A percentile compares a stretch with the other conserved stretches of the same genome.
Conservation (phyloP, 2,113 vertebrate genomes). For the Melospiza melodia region DNA sequence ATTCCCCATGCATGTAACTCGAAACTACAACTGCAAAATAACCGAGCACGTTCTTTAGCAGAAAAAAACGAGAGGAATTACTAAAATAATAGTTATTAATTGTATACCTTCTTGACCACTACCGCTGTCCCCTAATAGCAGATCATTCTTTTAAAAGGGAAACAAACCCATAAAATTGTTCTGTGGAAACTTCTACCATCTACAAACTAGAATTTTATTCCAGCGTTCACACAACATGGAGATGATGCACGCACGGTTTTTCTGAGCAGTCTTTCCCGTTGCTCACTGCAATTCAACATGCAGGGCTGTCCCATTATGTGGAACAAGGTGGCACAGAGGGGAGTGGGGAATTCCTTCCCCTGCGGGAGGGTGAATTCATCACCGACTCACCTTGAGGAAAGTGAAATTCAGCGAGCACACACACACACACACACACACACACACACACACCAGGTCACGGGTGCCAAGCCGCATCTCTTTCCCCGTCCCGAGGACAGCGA, state of each 20-base stretch:
- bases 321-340: neutral
- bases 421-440: too few relatives aligned
- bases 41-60: neutral
- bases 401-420: neutral
- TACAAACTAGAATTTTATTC: neutral
- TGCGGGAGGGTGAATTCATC: accelerated
- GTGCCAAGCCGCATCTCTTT: accelerated
- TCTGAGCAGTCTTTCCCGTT: too few relatives aligned
- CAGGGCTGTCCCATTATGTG: accelerated
- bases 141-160: neutral
- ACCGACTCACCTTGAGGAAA: accelerated
- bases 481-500: accelerated
- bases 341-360: accelerated
- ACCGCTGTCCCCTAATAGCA: accelerated
- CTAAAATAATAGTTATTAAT: neutral
- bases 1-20: neutral
- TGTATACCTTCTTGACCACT: accelerated
- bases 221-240: accelerated
- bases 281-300: accelerated
- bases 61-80: neutral
- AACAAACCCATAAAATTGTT: neutral
- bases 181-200: neutral
- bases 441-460: too few relatives aligned
- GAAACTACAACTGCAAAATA: neutral
- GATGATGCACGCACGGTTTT: accelerated